Evolutionary conservation across 2,113 vertebrate genomes (phyloP).

Genomic region (Neomonachus schauinslandi): DNA sequence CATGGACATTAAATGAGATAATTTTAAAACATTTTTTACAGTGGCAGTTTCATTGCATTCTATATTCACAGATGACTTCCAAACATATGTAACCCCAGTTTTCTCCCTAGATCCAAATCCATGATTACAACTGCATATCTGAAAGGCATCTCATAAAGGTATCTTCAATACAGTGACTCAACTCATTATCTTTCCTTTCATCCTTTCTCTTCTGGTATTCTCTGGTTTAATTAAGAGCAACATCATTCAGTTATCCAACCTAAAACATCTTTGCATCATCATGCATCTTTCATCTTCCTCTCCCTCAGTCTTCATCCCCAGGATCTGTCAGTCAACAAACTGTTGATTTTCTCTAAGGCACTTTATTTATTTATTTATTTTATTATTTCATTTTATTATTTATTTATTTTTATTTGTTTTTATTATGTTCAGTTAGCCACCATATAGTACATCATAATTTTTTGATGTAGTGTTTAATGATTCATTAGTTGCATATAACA

Average conservation of each 20-base stretch:
- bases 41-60: conserved; percentile 37
- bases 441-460: too few species aligned
- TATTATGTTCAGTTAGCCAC: too few species aligned
- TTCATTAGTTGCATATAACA: too few species aligned
- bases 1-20: not conserved
- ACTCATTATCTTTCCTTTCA: conserved; percentile 16
- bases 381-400: too few species aligned
- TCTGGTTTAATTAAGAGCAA: conserved; percentile 55
- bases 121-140: not conserved
- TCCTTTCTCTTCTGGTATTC: not conserved
- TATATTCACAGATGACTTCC: conserved; percentile 33
- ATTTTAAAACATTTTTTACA: conserved; percentile 28
- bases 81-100: not conserved
- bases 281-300: not conserved
- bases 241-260: not conserved
- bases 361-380: not conserved
- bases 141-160: not conserved
- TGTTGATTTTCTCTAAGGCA: not conserved
- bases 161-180: not conserved
- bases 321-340: not conserved
- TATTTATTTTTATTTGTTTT: too few species aligned
- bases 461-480: too few species aligned
- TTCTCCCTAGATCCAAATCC: not conserved
- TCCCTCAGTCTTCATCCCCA: not conserved
- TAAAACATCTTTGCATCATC: not conserved